Conservation (phyloP, 2,888 invertebrate species). For the Muscina levida region DNA sequence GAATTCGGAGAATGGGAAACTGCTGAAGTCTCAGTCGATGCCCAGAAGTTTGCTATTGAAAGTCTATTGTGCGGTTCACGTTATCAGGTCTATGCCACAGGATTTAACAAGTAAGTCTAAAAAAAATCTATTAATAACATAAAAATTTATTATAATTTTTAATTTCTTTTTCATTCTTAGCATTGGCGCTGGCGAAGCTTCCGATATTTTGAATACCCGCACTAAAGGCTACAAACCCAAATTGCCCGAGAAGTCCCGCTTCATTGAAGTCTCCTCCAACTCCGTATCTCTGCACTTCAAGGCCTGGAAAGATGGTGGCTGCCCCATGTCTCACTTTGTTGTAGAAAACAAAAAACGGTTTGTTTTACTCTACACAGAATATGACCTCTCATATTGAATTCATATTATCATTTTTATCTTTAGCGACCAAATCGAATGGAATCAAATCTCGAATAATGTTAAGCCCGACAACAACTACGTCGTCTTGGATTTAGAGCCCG, state of each 20-base stretch:
- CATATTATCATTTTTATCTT: slow-evolving; percentile 46
- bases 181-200: slow-evolving; percentile 95
- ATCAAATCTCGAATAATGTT: slow-evolving; percentile 95
- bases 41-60: slow-evolving; percentile 91
- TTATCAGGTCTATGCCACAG: slow-evolving; percentile 95
- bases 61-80: slow-evolving; percentile 94
- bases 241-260: slow-evolving; percentile 92
- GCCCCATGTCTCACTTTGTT: slow-evolving; percentile 96
- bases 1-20: slow-evolving; percentile 97
- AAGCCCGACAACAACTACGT: slow-evolving; percentile 95
- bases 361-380: slow-evolving; percentile 62
- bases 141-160: slow-evolving; percentile 10
- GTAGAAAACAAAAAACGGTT: slow-evolving; percentile 96
- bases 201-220: slow-evolving; percentile 92
- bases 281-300: slow-evolving; percentile 94
- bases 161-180: slow-evolving; percentile 79
- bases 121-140: neutral
- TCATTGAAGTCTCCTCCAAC: slow-evolving; percentile 95
- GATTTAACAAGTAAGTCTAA: slow-evolving; percentile 89
- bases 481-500: slow-evolving; percentile 94
- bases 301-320: slow-evolving; percentile 97
- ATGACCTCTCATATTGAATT: too few species aligned
- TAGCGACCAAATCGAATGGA: slow-evolving; percentile 93
- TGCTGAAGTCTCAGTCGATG: slow-evolving; percentile 88
- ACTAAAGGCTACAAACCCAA: slow-evolving; percentile 97